Evolutionary conservation across 2,797 vertebrate species (phyloP), one percentile per base, ranked within the genome.

Genomic region (Sebastes alutus): DNA sequence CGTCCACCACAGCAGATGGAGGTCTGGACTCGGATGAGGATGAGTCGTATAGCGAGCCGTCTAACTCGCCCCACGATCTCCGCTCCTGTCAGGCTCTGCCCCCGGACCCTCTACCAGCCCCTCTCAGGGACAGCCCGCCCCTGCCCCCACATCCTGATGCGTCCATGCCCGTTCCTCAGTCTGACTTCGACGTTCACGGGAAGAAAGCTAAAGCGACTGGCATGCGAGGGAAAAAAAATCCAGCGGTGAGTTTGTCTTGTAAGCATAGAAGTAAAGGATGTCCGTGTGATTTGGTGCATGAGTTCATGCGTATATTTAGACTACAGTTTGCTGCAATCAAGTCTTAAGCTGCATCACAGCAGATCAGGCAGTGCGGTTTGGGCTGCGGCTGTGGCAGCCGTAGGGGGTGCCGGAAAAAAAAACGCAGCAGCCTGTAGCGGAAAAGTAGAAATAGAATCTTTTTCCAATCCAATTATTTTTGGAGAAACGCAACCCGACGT

Each of bases 21-120:
- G 94, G 92, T 16, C 84, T 97, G 86, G 98, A 99, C 91, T 98
- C 97, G 0, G 98, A 99, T 0, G 96, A 97, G 3, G 97, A 98
- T 0, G 93, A 94, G 35, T 95, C 94, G 1, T 93, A 90, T 9
- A 93, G 92, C 2, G 90, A 93, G 65, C 88, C 90, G 0, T 83
- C 93, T 0, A 88, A 94, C 83, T 91, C 90, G 29, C 87, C 89
- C 1, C 88, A 83, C 5, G 86, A 90, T 69, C 88, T 83, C 58
- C 61, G 62, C 35, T 35, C 75, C 32, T 86, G 85, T 49, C 93
- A 86, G 80, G 80, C 83, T 75, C 86, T 94, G 23, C 91, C 95
- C 7, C 92, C 90, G 0, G 97, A 99, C 91, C 98, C 97, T 0
- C 93, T 91, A 14, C 97, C 97, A 0, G 94, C 93, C 32, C 94